phyloP scores from a whole-genome alignment of 2,888 invertebrate species.

The Ophion ellenae region DNA sequence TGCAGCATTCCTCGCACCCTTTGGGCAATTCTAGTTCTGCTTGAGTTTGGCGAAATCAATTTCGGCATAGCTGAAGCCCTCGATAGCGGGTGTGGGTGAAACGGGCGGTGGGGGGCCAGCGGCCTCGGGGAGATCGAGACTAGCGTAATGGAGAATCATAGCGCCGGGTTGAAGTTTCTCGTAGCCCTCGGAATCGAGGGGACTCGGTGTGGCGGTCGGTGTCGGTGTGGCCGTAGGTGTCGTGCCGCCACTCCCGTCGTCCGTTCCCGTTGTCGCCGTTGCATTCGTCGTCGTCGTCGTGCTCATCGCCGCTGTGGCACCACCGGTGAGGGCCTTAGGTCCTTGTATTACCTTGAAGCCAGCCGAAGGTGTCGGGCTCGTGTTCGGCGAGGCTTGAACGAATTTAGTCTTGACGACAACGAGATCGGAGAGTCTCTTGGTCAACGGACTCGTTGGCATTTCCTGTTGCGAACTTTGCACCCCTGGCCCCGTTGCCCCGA shows the following conservation, averaged over 20 bases:
- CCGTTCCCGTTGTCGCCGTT: constrained; percentile 69
- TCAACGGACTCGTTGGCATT: constrained; percentile 73
- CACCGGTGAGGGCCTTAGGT: constrained; percentile 65
- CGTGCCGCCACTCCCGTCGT: constrained; percentile 71
- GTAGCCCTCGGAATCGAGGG: constrained; percentile 84
- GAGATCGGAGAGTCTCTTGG: constrained; percentile 78
- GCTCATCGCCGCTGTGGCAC: neutral
- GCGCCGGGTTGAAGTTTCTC: constrained; percentile 80
- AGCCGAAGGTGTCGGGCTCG: constrained; percentile 72
- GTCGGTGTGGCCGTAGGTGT: constrained; percentile 75
- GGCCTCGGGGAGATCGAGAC: constrained; percentile 86
- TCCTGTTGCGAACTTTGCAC: constrained; percentile 57
- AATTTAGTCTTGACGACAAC: constrained; percentile 76
- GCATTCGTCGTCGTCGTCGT: neutral
- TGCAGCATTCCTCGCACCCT: neutral
- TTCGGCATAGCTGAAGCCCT: constrained; percentile 89
- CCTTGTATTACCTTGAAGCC: constrained; percentile 55
- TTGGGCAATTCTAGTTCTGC: constrained; percentile 72
- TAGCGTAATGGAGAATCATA: constrained; percentile 87
- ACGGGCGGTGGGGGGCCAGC: constrained; percentile 78
- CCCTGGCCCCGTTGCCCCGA: neutral
- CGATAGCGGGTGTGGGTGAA: constrained; percentile 82
- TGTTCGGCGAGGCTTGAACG: constrained; percentile 77
- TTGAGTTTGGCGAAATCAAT: constrained; percentile 90
- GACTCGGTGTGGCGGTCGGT: constrained; percentile 82